Base-by-base conservation (phyloP, 1,140 invertebrate species). In the Drosophila dunni region DNA sequence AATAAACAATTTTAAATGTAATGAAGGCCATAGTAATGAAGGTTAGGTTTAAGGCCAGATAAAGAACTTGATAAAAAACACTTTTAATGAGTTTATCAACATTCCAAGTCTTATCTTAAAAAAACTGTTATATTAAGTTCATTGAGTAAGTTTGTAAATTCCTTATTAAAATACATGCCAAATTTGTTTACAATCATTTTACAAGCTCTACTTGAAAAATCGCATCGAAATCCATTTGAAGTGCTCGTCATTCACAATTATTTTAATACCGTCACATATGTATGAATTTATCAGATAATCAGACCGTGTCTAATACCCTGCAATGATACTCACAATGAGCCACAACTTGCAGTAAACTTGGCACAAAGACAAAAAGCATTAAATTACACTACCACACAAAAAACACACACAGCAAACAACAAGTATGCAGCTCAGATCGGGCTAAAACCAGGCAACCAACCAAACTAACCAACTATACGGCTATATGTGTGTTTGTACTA, bases 271-370 rank as follows among this genome's bases (percentile, higher is more conserved):
- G 72, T 79, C 75, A 72, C 82, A 71, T 84, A 84, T 84, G 78
- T 86, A 64, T 88, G 75, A 73, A 79, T 85, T 85, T 85, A 85
- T 86, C 79, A 82, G 78, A 54, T 79, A 86, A 86, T 88, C 82
- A 86, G 82, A 86, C 79, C 82, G 82, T 83, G 65, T 77, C 82
- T 86, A 86, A 86, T 86, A 69, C 75, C 83, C 45, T 68, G 60
- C 83, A 86, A 88, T 85, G 82, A 85, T 85, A 85, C 78, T 72
- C 40, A 58, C 60, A 68, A 69, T 51, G 63, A 81, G 38, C 46
- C 9, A 1, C 24, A 61, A 53, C 17, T 57, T 57, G 54, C 51
- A 57, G 29, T 38, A 53, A 50, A 46, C 53, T 46, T 60, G 69
- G 62, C 73, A 58, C 57, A 20, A 71, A 79, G 60, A 82, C 69